Base-by-base conservation (phyloP, 1,140 invertebrate genomes). In the Spodoptera frugiperda region DNA sequence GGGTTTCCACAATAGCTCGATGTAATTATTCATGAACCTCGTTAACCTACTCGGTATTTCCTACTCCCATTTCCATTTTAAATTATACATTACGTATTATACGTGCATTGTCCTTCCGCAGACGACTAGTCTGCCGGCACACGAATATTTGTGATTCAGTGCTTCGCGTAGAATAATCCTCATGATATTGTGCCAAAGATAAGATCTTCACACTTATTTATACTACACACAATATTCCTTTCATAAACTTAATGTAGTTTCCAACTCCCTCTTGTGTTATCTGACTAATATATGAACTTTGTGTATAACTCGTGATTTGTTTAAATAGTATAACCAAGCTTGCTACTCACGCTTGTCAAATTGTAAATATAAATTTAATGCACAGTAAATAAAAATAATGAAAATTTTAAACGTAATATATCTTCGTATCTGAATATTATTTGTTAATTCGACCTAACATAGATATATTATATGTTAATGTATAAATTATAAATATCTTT, bases 311-410 rank as follows among this genome's bases (percentile, higher is more conserved):
- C 8, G 33, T 39, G 33, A 8, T 75, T 75, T 65, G 48, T 75
- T 25, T 75, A 75, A 65, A 51, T 75, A 65, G 59, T 75, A 75
- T 86, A 87, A 79, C 80, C 82, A 86, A 86, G 91, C 91, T 92
- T 93, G 86, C 85, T 80, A 85, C 78, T 84, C 91, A 93, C 91
- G 91, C 91, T 92, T 91, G 83, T 85, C 81, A 70, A 87, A 86
- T 76, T 93, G 90, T 92, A 92, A 89, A 93, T 92, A 91, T 83
- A 85, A 84, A 89, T 84, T 84, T 85, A 86, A 76, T 91, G 91
- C 91, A 93, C 91, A 80, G 79, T 82, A 82, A 88, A 73, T 61
- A 48, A 65, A 49, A 30, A 61, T 82, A 85, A 82, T 49, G 77
- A 81, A 79, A 63, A 79, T 84, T 82, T 81, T 85, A 85, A 82